These are phyloP conservation scores for Clanis bilineata DNA, from an alignment of 2,888 invertebrate genomes.

Conservation along the genomic window DNA sequence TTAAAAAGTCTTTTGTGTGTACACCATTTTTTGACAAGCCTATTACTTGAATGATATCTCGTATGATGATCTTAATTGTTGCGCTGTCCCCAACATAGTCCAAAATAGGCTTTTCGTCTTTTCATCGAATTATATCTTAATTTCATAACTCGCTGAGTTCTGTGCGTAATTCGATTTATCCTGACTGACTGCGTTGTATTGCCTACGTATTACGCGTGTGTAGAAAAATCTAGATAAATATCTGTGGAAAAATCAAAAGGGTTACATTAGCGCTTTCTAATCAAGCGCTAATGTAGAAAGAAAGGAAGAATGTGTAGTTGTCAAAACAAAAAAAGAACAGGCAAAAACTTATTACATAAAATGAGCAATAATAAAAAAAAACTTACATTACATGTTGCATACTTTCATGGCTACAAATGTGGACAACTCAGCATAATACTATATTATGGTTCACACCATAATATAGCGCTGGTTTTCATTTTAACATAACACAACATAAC, in stretches of 20 bases:
- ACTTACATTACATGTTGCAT: too few species aligned
- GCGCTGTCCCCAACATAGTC: conserved; percentile 27
- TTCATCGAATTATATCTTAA: conserved; percentile 40
- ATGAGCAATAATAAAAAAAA: too few species aligned
- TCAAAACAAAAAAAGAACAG: too few species aligned
- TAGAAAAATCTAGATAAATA: background rate
- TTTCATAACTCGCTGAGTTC: conserved; percentile 48
- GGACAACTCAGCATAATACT: too few species aligned
- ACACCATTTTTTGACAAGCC: background rate
- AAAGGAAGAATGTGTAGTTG: too few species aligned
- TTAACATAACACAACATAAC: too few species aligned
- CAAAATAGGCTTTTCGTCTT: conserved; percentile 36
- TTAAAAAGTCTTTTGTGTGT: conserved; percentile 8
- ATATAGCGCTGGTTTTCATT: too few species aligned
- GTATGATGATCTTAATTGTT: conserved; percentile 36
- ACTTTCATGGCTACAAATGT: too few species aligned
- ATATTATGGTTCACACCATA: too few species aligned
- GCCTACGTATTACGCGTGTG: background rate
- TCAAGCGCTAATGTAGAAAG: too few species aligned
- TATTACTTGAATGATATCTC: conserved; percentile 14
- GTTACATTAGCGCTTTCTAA: conserved; percentile 1
- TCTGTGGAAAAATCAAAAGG: background rate
- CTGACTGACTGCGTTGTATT: conserved; percentile 33
- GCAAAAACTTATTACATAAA: too few species aligned
- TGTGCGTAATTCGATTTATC: conserved; percentile 41